These are phyloP conservation scores for Urocynchramus pylzowi DNA, from an alignment of 2,113 vertebrate genomes.

Conservation along the genomic window DNA sequence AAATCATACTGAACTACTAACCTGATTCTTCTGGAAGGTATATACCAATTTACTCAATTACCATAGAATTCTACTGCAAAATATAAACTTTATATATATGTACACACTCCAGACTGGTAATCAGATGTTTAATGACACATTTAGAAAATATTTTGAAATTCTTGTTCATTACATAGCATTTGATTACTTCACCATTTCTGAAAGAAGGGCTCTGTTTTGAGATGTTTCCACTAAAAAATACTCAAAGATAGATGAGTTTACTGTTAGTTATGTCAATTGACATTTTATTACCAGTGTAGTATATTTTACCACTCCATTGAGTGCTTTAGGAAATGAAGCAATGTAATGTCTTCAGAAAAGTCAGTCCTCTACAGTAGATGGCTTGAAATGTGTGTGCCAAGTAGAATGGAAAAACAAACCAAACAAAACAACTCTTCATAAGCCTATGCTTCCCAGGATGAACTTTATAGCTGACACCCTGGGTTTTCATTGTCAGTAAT, in stretches of 20 bases:
- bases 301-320: background rate
- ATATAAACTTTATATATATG: background rate
- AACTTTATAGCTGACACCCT: background rate
- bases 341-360: background rate
- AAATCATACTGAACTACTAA: background rate
- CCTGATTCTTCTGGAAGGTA: background rate
- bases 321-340: background rate
- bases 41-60: background rate
- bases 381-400: background rate
- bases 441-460: background rate
- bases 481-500: background rate
- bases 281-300: background rate
- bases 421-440: background rate
- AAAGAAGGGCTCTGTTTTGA: background rate
- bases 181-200: background rate
- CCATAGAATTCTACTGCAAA: background rate
- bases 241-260: background rate
- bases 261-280: background rate
- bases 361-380: background rate
- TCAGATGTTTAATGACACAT: background rate
- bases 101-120: accelerated
- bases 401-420: background rate
- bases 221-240: background rate
- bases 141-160: background rate
- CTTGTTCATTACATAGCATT: background rate